A percentile compares a stretch with the other conserved stretches of the same genome.
These are phyloP conservation scores for Zaprionus africanus DNA, from an alignment of 1,140 invertebrate species.

Conservation along the genomic window DNA sequence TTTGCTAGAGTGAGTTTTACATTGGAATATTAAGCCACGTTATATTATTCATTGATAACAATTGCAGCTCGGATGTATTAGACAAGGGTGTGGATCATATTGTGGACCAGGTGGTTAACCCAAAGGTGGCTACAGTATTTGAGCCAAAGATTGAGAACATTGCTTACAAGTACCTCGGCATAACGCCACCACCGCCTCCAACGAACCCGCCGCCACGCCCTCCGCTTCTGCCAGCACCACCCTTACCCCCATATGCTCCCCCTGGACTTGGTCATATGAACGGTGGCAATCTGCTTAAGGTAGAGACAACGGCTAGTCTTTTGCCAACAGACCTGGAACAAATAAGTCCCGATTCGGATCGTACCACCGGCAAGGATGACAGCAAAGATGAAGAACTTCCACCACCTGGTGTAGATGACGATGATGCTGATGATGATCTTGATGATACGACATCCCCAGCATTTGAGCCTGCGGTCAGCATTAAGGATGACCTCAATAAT, in stretches of 20 bases:
- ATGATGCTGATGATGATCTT: constrained; percentile 87
- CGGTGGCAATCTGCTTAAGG: constrained; percentile 63
- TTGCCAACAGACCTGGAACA: constrained; percentile 91
- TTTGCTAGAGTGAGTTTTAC: constrained; percentile 92
- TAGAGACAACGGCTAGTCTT: constrained; percentile 85
- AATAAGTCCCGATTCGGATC: constrained; percentile 91
- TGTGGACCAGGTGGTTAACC: constrained; percentile 97
- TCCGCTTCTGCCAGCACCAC: constrained; percentile 87
- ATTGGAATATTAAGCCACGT: background rate
- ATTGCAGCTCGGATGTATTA: constrained; percentile 90
- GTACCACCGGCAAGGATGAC: constrained; percentile 85
- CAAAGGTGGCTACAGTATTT: constrained; percentile 94
- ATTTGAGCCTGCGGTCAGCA: constrained; percentile 86
- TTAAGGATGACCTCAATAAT: constrained; percentile 55
- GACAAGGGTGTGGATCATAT: constrained; percentile 95
- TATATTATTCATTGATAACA: background rate
- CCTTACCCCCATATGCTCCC: constrained; percentile 63
- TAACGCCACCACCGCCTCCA: constrained; percentile 86
- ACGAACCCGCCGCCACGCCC: constrained; percentile 80
- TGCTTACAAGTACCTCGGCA: constrained; percentile 94
- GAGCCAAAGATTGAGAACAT: constrained; percentile 95
- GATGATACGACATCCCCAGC: constrained; percentile 88
- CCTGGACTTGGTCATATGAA: constrained; percentile 84
- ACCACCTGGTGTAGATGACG: constrained; percentile 84
- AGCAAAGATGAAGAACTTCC: constrained; percentile 63